Evolutionary conservation across 2,797 vertebrate species (phyloP).

Genomic region (Macroramphosus scolopax): DNA sequence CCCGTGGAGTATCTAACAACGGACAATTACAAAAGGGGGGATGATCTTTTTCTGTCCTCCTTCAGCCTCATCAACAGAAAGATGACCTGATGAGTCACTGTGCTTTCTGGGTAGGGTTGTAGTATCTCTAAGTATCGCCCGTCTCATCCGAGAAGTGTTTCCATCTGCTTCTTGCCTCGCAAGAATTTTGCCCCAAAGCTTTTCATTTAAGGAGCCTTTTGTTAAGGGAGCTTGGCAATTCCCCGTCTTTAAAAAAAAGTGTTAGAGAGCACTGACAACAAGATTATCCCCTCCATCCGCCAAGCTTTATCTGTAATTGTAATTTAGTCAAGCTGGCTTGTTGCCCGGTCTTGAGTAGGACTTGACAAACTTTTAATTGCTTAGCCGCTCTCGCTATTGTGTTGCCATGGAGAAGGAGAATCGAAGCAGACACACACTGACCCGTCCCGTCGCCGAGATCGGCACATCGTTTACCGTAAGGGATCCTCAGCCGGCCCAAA

Average conservation of each 20-base stretch:
- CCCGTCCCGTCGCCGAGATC: slow-evolving; percentile 16
- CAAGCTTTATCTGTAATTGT: slow-evolving; percentile 45
- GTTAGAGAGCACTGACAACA: slow-evolving; percentile 29
- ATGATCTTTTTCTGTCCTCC: slow-evolving; percentile 70
- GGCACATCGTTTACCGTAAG: slow-evolving; percentile 21
- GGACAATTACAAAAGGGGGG: slow-evolving; percentile 59
- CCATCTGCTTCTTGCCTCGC: slow-evolving; percentile 9
- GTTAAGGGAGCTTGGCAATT: slow-evolving; percentile 24
- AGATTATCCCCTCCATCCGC: slow-evolving; percentile 34
- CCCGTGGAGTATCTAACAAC: slow-evolving; percentile 67
- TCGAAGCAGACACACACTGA: slow-evolving; percentile 7
- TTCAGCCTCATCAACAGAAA: slow-evolving; percentile 64
- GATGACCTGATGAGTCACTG: slow-evolving; percentile 65
- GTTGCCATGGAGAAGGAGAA: slow-evolving; percentile 46
- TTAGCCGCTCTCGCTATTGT: slow-evolving; percentile 19
- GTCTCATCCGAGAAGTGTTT: slow-evolving; percentile 9
- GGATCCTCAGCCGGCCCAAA: slow-evolving; percentile 39
- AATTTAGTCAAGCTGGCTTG: slow-evolving; percentile 39
- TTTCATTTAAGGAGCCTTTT: slow-evolving; percentile 14
- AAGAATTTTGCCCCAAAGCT: slow-evolving; percentile 2
- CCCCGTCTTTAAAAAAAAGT: slow-evolving; percentile 2
- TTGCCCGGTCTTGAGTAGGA: slow-evolving; percentile 24
- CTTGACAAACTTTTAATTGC: slow-evolving; percentile 65
- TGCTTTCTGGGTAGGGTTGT: slow-evolving; percentile 31
- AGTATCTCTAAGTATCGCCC: slow-evolving; percentile 14